Evolutionary conservation across 2,113 vertebrate genomes (phyloP).

Genomic region (Pelecanus crispus): DNA sequence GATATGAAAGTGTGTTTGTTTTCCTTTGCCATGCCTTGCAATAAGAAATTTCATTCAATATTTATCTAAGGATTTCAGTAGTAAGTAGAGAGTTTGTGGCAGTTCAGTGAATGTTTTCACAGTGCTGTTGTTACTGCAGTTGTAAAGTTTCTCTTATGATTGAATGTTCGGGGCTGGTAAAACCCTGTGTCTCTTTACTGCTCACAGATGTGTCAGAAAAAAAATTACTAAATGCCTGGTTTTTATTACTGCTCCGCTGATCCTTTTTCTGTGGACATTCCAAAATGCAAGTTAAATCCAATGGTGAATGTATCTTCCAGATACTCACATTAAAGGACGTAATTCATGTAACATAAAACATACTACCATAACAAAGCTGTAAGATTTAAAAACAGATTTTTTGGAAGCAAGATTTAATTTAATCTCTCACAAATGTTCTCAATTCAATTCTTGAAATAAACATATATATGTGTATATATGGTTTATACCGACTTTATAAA

Average conservation of each 20-base stretch:
- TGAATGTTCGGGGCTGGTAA: slow-evolving; percentile 53
- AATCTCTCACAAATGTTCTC: slow-evolving; percentile 10
- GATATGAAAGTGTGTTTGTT: slow-evolving; percentile 64
- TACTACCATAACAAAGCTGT: slow-evolving; percentile 46
- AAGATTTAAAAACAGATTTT: slow-evolving; percentile 16
- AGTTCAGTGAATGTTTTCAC: slow-evolving; percentile 66
- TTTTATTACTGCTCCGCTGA: slow-evolving; percentile 56
- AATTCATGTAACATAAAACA: slow-evolving; percentile 57
- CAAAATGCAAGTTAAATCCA: slow-evolving; percentile 29
- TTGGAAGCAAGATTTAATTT: slow-evolving; percentile 39
- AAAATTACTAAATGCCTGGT: slow-evolving; percentile 50
- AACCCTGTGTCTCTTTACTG: slow-evolving; percentile 57
- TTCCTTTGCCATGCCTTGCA: slow-evolving; percentile 62
- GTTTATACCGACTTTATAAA: neutral
- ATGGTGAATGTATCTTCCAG: slow-evolving; percentile 59
- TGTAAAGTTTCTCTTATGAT: slow-evolving; percentile 60
- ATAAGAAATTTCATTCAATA: slow-evolving; percentile 66
- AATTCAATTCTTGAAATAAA: slow-evolving; percentile 3
- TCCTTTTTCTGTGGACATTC: slow-evolving; percentile 50
- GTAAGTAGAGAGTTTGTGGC: slow-evolving; percentile 63
- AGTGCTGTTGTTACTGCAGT: slow-evolving; percentile 48
- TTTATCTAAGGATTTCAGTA: slow-evolving; percentile 69
- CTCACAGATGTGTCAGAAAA: slow-evolving; percentile 65
- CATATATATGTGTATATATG: neutral
- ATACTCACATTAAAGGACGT: slow-evolving; percentile 46